Evolutionary conservation across 92 coral and sea anemone genomes (phyloP).

Genomic region (Anthopleura xanthogrammica): DNA sequence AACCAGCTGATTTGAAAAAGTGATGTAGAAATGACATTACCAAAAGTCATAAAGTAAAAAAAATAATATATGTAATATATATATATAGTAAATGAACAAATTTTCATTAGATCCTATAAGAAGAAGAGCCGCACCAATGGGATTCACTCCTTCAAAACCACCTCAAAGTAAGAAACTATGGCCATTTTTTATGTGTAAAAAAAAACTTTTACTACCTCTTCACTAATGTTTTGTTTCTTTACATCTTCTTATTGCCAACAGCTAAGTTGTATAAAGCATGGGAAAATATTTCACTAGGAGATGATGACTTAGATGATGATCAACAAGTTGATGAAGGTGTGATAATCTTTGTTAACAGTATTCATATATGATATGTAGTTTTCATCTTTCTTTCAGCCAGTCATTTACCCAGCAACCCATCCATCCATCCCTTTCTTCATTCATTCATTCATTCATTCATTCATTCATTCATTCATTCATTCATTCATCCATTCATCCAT

Average conservation of each 20-base stretch:
- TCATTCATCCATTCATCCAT: neutral
- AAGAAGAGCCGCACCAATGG: conserved; percentile 12
- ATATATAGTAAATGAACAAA: too few relatives aligned
- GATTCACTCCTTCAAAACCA: neutral
- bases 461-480: neutral
- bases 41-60: too few relatives aligned
- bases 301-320: conserved; percentile 31
- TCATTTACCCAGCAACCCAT: neutral
- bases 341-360: neutral
- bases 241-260: neutral
- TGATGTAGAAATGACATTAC: too few relatives aligned
- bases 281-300: conserved; percentile 29
- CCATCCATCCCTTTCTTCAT: too few relatives aligned
- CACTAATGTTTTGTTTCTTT: too few relatives aligned
- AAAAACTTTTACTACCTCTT: too few relatives aligned
- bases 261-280: conserved; percentile 38
- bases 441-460: neutral
- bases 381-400: too few relatives aligned
- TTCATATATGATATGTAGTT: neutral
- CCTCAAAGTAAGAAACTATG: conserved; percentile 25
- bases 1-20: too few relatives aligned
- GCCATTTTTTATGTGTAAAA: neutral
- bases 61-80: too few relatives aligned
- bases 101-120: conserved; percentile 22
- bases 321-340: conserved; percentile 26